Conservation (phyloP, 2,888 invertebrate species). For the Cantharis lateralis region DNA sequence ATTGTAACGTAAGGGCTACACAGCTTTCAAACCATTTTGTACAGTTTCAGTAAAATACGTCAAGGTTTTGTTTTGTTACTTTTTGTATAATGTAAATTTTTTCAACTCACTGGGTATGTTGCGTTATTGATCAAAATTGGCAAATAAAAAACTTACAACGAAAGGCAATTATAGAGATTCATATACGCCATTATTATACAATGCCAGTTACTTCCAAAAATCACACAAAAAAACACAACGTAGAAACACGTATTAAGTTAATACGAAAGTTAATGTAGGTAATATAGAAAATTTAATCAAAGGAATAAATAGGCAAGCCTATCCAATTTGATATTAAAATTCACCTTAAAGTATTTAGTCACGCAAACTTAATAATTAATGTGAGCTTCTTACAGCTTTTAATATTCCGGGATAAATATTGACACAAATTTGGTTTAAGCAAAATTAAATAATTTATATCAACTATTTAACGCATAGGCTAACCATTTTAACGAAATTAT, state of each 20-base stretch:
- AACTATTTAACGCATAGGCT: neutral
- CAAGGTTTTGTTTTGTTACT: neutral
- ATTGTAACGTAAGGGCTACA: neutral
- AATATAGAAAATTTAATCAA: neutral
- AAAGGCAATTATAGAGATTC: neutral
- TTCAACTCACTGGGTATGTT: neutral
- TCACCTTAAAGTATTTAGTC: neutral
- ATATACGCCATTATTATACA: neutral
- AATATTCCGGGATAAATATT: neutral
- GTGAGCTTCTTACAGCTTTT: neutral
- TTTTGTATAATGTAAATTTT: neutral
- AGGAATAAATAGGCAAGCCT: neutral
- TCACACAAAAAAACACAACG: neutral
- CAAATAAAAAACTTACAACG: neutral
- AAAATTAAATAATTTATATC: neutral
- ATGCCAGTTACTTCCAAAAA: neutral
- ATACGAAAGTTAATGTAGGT: neutral
- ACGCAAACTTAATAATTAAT: neutral
- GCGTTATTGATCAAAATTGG: neutral
- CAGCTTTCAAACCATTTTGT: neutral
- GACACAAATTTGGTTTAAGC: neutral
- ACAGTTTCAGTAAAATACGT: neutral
- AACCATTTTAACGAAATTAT: too few relatives aligned
- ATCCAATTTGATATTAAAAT: neutral
- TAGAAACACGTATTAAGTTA: neutral